These are phyloP conservation scores for Dexiosoma caninum DNA, from an alignment of 2,888 invertebrate species.

Conservation along the genomic window DNA sequence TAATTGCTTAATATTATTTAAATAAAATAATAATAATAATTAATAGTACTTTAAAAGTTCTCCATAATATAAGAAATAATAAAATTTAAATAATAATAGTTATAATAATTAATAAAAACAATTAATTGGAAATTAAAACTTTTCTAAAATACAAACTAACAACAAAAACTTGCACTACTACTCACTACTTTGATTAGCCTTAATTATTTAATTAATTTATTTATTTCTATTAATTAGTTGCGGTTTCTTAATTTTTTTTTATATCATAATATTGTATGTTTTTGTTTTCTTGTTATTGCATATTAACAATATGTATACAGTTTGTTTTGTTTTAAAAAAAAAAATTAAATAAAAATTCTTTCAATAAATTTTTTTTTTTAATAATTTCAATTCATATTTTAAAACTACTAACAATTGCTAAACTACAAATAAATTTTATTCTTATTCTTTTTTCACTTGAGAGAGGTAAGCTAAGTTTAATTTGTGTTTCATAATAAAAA, in stretches of 20 bases:
- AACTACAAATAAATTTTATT: slow-evolving; percentile 20
- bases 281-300: slow-evolving; percentile 35
- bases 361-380: not conserved
- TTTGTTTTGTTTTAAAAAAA: not conserved
- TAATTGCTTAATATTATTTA: slow-evolving; percentile 57
- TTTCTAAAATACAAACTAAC: slow-evolving; percentile 63
- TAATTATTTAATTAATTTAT: slow-evolving; percentile 44
- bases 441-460: not conserved
- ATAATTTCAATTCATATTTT: slow-evolving; percentile 34
- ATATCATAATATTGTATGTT: slow-evolving; percentile 20
- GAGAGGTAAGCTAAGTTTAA: slow-evolving; percentile 49
- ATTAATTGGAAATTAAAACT: slow-evolving; percentile 59
- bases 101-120: slow-evolving; percentile 54
- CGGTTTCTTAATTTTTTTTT: slow-evolving; percentile 7
- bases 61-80: slow-evolving; percentile 46
- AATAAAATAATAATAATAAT: slow-evolving; percentile 56
- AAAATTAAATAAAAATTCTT: slow-evolving; percentile 1
- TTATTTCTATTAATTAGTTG: slow-evolving; percentile 18
- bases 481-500: slow-evolving; percentile 12
- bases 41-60: slow-evolving; percentile 1
- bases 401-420: slow-evolving; percentile 37
- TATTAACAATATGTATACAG: slow-evolving; percentile 28
- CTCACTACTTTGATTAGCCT: slow-evolving; percentile 54
- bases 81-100: slow-evolving; percentile 14
- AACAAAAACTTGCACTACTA: slow-evolving; percentile 63